Conservation (phyloP, 2,113 vertebrate genomes). For the Thymallus thymallus region DNA sequence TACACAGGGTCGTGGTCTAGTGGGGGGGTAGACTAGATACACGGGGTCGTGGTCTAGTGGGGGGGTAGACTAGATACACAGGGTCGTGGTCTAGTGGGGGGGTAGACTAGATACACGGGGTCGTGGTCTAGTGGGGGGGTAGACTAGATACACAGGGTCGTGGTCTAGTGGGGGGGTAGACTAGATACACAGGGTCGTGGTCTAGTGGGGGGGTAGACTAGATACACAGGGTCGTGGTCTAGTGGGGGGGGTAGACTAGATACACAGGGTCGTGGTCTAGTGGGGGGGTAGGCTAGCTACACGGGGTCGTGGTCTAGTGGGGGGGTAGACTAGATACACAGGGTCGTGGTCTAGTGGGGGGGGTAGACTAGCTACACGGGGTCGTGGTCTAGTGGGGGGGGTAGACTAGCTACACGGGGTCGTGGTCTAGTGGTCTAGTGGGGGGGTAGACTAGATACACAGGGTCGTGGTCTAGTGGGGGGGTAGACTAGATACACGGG, state of each 20-base stretch:
- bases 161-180: conserved; percentile 2
- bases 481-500: not conserved
- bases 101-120: not conserved
- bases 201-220: not conserved
- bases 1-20: conserved; percentile 5
- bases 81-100: conserved; percentile 8
- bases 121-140: conserved; percentile 7
- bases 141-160: not conserved
- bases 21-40: not conserved
- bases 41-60: conserved; percentile 7
- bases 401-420: not conserved
- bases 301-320: conserved; percentile 7
- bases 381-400: conserved; percentile 8
- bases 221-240: conserved; percentile 1
- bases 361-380: not conserved
- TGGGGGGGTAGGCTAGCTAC: not conserved
- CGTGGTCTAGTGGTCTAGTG: too few species aligned
- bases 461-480: conserved; percentile 7
- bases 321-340: not conserved
- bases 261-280: conserved; percentile 5
- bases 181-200: conserved; percentile 3
- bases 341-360: conserved; percentile 10
- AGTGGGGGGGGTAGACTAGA: not conserved
- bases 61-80: not conserved
- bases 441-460: not conserved